These are phyloP conservation scores for Sigmodon hispidus DNA, from an alignment of 2,113 vertebrate species.

Conservation along the genomic window DNA sequence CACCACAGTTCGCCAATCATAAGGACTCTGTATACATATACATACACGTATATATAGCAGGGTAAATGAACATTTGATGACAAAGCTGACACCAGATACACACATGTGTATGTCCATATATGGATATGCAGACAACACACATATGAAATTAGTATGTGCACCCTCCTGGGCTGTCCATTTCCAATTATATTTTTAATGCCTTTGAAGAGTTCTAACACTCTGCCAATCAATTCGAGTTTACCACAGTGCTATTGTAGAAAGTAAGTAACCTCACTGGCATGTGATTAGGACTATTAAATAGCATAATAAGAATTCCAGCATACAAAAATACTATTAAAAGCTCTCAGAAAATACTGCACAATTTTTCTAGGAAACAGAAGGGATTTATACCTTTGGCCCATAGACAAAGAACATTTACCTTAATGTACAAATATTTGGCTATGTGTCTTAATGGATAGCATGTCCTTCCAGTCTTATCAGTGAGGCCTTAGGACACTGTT, in stretches of 20 bases:
- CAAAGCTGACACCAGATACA: background rate
- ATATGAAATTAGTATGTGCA: too few relatives aligned
- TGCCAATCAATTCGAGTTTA: conserved; percentile 52
- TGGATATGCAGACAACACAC: background rate
- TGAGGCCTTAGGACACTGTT: background rate
- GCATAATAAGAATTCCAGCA: background rate
- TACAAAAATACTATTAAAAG: background rate
- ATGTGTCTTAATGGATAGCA: background rate
- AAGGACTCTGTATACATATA: background rate
- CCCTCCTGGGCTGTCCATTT: background rate
- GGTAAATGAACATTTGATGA: background rate
- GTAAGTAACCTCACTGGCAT: conserved; percentile 26
- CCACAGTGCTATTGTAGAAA: conserved; percentile 7
- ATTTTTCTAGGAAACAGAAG: conserved; percentile 35
- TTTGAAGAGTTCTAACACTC: conserved; percentile 45
- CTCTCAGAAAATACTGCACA: conserved; percentile 20
- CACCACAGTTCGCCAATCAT: background rate
- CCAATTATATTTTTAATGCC: conserved; percentile 1
- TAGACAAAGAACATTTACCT: conserved; percentile 20
- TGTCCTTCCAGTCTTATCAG: background rate
- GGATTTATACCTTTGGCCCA: conserved; percentile 30
- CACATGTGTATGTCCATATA: background rate
- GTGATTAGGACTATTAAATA: background rate
- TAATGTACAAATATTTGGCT: conserved; percentile 25
- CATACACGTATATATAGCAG: too few relatives aligned